Evolutionary conservation across 2,888 invertebrate genomes (phyloP).

Genomic region (Trypoxylon attenuatum): DNA sequence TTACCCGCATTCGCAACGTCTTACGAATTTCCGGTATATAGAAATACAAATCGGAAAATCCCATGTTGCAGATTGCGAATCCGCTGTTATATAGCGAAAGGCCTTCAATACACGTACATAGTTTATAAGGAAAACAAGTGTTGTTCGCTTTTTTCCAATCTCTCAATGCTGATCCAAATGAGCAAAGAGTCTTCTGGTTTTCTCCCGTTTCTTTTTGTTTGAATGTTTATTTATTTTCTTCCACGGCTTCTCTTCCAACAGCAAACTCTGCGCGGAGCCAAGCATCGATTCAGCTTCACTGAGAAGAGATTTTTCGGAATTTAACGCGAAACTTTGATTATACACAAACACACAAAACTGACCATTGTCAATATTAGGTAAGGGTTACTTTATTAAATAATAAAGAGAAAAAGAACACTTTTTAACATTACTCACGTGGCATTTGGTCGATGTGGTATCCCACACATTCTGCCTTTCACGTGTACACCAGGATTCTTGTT

Average conservation of each 20-base stretch:
- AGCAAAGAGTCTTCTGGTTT: slow-evolving; percentile 88
- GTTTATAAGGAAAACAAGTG: too few species aligned
- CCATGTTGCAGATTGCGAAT: slow-evolving; percentile 33
- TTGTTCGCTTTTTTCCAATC: too few species aligned
- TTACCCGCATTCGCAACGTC: too few species aligned
- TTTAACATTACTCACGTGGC: slow-evolving; percentile 45
- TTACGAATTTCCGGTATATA: slow-evolving; percentile 27
- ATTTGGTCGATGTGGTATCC: slow-evolving; percentile 28
- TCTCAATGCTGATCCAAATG: slow-evolving; percentile 90
- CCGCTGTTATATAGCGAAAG: slow-evolving; percentile 43
- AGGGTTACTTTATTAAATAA: slow-evolving; percentile 35
- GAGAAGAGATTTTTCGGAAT: too few species aligned
- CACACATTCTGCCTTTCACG: slow-evolving; percentile 52
- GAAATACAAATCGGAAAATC: slow-evolving; percentile 30
- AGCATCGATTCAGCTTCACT: slow-evolving; percentile 49
- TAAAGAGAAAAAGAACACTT: slow-evolving; percentile 46
- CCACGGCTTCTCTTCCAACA: slow-evolving; percentile 80
- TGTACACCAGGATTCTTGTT: slow-evolving; percentile 63
- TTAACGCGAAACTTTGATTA: too few species aligned
- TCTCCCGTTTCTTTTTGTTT: slow-evolving; percentile 94
- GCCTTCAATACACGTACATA: slow-evolving; percentile 27
- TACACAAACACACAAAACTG: background rate
- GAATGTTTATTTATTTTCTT: slow-evolving; percentile 89
- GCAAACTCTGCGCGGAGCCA: slow-evolving; percentile 53
- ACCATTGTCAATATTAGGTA: slow-evolving; percentile 45